Evolutionary conservation across 35 echinoderm and acorn worm species (phyloP).

Genomic region (Apostichopus californicus): DNA sequence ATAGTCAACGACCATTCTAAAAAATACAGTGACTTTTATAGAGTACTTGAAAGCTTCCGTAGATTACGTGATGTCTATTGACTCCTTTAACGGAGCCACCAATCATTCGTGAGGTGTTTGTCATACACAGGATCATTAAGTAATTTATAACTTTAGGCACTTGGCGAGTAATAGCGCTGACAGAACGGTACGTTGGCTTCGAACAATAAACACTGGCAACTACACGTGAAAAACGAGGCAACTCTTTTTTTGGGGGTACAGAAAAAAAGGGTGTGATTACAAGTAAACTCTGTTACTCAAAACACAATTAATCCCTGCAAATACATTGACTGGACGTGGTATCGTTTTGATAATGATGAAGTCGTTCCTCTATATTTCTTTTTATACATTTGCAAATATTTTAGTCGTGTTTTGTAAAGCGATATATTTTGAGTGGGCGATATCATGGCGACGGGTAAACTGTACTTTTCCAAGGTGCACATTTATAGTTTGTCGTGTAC

Average conservation of each 20-base stretch:
- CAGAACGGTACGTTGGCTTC: constrained; percentile 51
- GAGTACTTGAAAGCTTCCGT: constrained; percentile 8
- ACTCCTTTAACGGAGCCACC: constrained; percentile 25
- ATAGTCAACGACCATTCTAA: no score
- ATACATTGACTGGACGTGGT: neutral
- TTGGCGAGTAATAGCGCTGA: constrained; percentile 29
- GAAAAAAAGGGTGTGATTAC: neutral
- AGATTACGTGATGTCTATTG: neutral
- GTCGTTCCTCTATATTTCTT: neutral
- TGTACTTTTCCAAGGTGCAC: no score
- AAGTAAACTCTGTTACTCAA: constrained; percentile 3
- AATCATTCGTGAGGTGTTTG: constrained; percentile 55
- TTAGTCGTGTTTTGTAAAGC: no score
- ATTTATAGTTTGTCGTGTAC: no score
- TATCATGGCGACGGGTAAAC: no score
- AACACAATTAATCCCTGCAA: constrained; percentile 17
- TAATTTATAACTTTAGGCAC: constrained; percentile 60
- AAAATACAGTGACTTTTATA: no score
- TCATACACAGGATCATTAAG: constrained; percentile 59
- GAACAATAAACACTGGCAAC: constrained; percentile 46
- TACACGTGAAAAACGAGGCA: neutral
- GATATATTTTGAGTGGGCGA: no score
- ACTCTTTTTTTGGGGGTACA: neutral
- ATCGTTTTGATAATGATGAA: neutral
- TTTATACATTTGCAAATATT: no score